Evolutionary conservation across 2,797 vertebrate genomes (phyloP), one percentile per base, ranked within the genome.

Genomic region (Enteromius argenteus): DNA sequence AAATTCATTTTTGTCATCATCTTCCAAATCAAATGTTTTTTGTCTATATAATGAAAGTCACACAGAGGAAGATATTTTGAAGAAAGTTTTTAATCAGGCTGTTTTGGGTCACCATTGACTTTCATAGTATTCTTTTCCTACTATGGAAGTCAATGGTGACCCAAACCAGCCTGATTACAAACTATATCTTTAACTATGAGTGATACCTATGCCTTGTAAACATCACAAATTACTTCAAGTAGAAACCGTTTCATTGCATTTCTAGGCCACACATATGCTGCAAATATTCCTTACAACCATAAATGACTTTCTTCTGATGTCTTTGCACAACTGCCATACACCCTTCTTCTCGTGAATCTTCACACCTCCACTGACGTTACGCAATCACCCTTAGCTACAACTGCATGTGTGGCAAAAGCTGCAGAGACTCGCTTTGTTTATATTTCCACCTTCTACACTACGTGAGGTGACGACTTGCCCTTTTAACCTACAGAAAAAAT

Each of bases 321-420:
- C 49, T 60, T 78, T 76, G 32, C 80, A 86, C 84, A 88, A 80
- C 80, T 86, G 85, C 42, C 74, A 86, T 64, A 53, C 11, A 69
- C 84, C 81, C 88, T 92, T 92, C 88, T 86, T 81, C 62, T 80
- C 4, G 11, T 75, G 53, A 80, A 37, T 81, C n/a, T 84, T 90
- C 87, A 92, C 91, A 91, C 92, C 92, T 93, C 87, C 37, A 56
- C 44, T 86, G 90, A 90, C 32, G 53, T 87, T 82, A 77, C 21
- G 60, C 39, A 81, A 72, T 82, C 87, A 86, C 21, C 53, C 15
- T 82, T 30, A 73, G 62, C 60, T 53, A 23, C 51, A 73, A 66
- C 83, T 80, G 15, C 62, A 79, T 85, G 84, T 80, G 78, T 84
- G 60, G 73, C 64, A 74, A 53, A 81, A 76, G 39, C 51, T 80